A percentile compares a stretch with the other conserved stretches of the same genome.
phyloP scores from a whole-genome alignment of 2,888 invertebrate species.

The Himalopsyche kuldschensis region DNA sequence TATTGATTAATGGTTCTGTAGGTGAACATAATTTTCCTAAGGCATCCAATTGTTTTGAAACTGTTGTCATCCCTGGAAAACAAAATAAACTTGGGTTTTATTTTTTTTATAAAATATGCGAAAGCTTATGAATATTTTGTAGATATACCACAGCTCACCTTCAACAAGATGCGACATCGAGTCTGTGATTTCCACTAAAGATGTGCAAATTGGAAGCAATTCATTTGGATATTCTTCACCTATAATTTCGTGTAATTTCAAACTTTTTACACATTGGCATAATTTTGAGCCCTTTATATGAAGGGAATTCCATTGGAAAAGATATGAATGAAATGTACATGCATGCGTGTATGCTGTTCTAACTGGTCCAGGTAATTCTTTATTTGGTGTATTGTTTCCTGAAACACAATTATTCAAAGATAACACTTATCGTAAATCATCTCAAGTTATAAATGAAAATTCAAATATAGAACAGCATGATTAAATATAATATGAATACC shows the following conservation, averaged over 20 bases:
- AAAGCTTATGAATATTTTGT: neutral
- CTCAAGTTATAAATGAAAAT: too few species aligned
- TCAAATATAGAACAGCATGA: neutral
- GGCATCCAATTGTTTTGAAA: slow-evolving; percentile 43
- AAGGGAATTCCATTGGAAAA: slow-evolving; percentile 49
- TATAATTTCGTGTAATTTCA: slow-evolving; percentile 26
- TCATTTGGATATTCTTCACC: slow-evolving; percentile 20
- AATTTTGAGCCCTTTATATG: slow-evolving; percentile 46
- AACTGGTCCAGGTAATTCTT: slow-evolving; percentile 49
- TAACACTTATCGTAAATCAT: neutral
- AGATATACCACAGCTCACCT: slow-evolving; percentile 6
- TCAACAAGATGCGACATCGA: slow-evolving; percentile 20
- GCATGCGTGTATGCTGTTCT: slow-evolving; percentile 53
- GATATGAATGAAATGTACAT: slow-evolving; percentile 47
- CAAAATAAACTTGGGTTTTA: neutral
- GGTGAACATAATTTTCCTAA: slow-evolving; percentile 43
- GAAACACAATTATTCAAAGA: neutral
- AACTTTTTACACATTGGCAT: slow-evolving; percentile 9
- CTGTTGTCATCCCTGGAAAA: slow-evolving; percentile 25
- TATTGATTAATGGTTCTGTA: slow-evolving; percentile 43
- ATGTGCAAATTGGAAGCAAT: slow-evolving; percentile 2
- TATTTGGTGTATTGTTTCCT: slow-evolving; percentile 45
- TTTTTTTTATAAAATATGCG: neutral
- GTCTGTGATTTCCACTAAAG: slow-evolving; percentile 16
- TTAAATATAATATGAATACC: neutral